phyloP scores from a whole-genome alignment of 1,140 invertebrate species.

The Penaeus japonicus region DNA sequence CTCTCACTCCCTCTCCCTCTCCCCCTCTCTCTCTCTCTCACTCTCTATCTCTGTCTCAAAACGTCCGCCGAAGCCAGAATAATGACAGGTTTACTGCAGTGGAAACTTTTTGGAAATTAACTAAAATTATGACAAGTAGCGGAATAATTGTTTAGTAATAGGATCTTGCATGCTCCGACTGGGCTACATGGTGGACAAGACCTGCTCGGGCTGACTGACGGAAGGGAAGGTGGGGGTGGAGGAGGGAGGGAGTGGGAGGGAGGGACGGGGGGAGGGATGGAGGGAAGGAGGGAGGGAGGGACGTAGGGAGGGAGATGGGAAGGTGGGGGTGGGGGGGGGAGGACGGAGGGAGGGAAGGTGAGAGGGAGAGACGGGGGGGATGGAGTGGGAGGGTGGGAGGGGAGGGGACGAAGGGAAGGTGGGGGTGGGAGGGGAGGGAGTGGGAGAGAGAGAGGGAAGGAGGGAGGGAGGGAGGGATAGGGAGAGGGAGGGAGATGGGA shows the following conservation, averaged over 20 bases:
- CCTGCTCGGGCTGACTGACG: not conserved
- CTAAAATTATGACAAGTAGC: constrained; percentile 10
- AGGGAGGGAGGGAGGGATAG: too few relatives aligned
- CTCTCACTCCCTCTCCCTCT: too few relatives aligned
- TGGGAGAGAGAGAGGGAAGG: too few relatives aligned
- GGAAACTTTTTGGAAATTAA: constrained; percentile 13
- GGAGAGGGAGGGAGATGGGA: too few relatives aligned
- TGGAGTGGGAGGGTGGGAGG: too few relatives aligned
- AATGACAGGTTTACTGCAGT: constrained; percentile 2
- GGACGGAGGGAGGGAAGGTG: too few relatives aligned
- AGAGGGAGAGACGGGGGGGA: too few relatives aligned
- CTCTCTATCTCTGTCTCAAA: not conserved
- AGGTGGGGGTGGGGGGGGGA: not conserved
- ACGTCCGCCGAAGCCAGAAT: not conserved
- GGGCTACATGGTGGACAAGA: not conserved
- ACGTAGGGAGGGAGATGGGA: not conserved
- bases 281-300: not conserved
- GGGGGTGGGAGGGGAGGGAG: too few relatives aligned
- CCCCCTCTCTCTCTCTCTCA: not conserved
- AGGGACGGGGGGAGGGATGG: not conserved
- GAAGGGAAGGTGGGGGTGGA: not conserved
- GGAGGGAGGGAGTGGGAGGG: not conserved
- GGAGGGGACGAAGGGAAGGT: too few relatives aligned
- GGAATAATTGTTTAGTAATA: constrained; percentile 14
- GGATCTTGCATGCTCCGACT: not conserved